Percentiles rank a stretch among this genome's conserved stretches.
Conservation (phyloP, 2,113 vertebrate genomes). For the Prionailurus bengalensis region DNA sequence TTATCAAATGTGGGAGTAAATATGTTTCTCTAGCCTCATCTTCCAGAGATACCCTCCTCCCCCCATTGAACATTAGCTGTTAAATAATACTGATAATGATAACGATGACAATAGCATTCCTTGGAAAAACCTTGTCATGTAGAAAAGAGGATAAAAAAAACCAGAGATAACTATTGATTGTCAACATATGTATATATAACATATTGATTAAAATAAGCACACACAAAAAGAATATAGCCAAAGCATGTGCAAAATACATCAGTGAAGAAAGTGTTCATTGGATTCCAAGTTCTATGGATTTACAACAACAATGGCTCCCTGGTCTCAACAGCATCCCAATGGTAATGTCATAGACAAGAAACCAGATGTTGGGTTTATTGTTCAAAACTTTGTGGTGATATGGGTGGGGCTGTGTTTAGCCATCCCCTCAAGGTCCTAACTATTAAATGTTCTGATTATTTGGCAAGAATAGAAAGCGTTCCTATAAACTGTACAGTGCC, state of each 20-base stretch:
- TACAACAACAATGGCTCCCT: background rate
- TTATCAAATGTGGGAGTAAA: background rate
- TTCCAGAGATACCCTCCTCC: background rate
- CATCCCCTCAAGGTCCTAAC: background rate
- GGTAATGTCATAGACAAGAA: constrained; percentile 62
- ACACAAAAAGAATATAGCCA: background rate
- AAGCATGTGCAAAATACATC: constrained; percentile 3
- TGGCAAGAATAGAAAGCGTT: constrained; percentile 48
- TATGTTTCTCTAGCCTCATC: background rate
- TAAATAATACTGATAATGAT: background rate
- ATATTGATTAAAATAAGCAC: background rate
- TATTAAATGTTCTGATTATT: constrained; percentile 25
- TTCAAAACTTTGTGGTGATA: background rate
- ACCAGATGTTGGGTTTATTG: constrained; percentile 78
- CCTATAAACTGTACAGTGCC: background rate
- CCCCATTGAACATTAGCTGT: background rate
- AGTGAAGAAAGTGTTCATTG: background rate
- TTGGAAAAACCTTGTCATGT: background rate
- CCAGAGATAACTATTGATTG: background rate
- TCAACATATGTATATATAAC: too few species aligned
- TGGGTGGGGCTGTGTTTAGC: constrained; percentile 14
- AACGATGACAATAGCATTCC: background rate
- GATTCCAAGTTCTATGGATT: background rate
- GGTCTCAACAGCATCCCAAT: constrained; percentile 25
- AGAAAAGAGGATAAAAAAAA: background rate